phyloP scores from a whole-genome alignment of 2,797 vertebrate species.

The Anabas testudineus region DNA sequence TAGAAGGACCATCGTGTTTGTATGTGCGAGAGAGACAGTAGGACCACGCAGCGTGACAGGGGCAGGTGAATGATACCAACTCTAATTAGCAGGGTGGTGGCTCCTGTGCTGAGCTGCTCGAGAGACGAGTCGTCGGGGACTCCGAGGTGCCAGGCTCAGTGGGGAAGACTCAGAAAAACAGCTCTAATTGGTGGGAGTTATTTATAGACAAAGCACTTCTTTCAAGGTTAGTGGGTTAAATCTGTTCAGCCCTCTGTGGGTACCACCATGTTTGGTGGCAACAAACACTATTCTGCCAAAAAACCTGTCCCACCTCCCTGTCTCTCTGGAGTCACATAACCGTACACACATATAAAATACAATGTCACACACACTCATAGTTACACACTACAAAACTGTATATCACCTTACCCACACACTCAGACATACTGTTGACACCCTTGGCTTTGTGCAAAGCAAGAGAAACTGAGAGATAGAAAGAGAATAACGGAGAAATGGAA shows the following conservation, averaged over 20 bases:
- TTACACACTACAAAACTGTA: slow-evolving; percentile 22
- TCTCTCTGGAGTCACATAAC: slow-evolving; percentile 48
- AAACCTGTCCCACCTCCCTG: slow-evolving; percentile 41
- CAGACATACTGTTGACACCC: slow-evolving; percentile 61
- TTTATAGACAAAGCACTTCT: slow-evolving; percentile 82
- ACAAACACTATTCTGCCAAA: slow-evolving; percentile 69
- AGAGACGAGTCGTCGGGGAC: slow-evolving; percentile 77
- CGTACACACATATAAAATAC: slow-evolving; percentile 31
- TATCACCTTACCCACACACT: slow-evolving; percentile 46
- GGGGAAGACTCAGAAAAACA: slow-evolving; percentile 84
- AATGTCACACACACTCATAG: slow-evolving; percentile 21
- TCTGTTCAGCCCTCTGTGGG: slow-evolving; percentile 75
- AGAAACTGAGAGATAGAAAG: slow-evolving; percentile 42
- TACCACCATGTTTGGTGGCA: slow-evolving; percentile 68
- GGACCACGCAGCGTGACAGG: slow-evolving; percentile 62
- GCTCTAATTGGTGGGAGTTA: slow-evolving; percentile 84
- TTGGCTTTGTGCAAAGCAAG: slow-evolving; percentile 45
- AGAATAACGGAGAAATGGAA: slow-evolving; percentile 53
- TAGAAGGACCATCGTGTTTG: background rate
- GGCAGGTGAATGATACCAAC: slow-evolving; percentile 78
- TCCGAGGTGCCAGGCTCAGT: slow-evolving; percentile 72
- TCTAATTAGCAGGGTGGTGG: slow-evolving; percentile 82
- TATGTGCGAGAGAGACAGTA: slow-evolving; percentile 35
- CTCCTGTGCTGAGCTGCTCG: slow-evolving; percentile 68
- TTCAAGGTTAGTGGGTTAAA: slow-evolving; percentile 85